Evolutionary conservation across 2,797 vertebrate species (phyloP).

Genomic region (Bucorvus abyssinicus): DNA sequence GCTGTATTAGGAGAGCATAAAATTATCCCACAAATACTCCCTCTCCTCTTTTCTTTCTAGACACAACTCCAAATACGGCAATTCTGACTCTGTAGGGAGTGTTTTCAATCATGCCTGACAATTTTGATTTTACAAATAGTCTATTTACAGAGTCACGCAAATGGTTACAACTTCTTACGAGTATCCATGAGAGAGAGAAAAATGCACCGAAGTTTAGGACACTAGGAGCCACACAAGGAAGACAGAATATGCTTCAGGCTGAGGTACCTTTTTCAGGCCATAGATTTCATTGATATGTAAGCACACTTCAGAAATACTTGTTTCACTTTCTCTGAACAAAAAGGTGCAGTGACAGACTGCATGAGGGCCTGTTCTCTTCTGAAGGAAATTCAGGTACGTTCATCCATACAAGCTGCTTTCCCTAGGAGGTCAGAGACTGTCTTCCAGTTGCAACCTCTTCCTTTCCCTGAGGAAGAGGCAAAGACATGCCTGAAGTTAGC

Average conservation of each 20-base stretch:
- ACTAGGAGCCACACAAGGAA: background rate
- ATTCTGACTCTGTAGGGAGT: background rate
- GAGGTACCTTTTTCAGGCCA: background rate
- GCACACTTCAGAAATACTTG: background rate
- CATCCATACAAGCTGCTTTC: background rate
- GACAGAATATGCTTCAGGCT: background rate
- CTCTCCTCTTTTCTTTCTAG: background rate
- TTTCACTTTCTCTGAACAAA: background rate
- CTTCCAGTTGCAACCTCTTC: background rate
- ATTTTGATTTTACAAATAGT: constrained; percentile 6
- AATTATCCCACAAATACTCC: background rate
- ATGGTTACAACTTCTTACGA: background rate
- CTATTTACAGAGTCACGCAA: background rate
- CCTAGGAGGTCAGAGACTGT: background rate
- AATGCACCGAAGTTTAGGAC: background rate
- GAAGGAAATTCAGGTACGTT: background rate
- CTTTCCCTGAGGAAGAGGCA: background rate
- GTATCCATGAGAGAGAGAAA: background rate
- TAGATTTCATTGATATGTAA: background rate
- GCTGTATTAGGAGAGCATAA: background rate
- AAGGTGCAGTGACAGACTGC: background rate
- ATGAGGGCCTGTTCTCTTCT: background rate
- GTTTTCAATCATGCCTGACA: constrained; percentile 11
- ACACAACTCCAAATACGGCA: constrained; percentile 33
- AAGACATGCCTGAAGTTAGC: background rate